Evolutionary conservation across 2,888 invertebrate species (phyloP).

Genomic region (Rotaria magnacalcarata): DNA sequence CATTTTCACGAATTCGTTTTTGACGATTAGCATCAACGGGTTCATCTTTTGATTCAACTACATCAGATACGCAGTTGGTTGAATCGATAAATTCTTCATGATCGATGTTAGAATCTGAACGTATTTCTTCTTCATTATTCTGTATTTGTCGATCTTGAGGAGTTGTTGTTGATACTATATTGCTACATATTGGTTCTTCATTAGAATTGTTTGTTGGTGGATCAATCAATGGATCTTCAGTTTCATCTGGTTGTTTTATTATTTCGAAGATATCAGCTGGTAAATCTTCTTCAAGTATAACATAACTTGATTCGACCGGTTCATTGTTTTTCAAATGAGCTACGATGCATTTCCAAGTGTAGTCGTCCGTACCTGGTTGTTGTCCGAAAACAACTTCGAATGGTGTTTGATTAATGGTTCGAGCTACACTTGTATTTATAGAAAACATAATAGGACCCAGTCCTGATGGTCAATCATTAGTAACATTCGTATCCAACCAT

Average conservation of each 20-base stretch:
- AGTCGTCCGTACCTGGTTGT: background rate
- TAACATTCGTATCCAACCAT: background rate
- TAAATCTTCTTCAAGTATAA: background rate
- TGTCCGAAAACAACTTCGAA: no score
- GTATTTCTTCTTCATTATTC: background rate
- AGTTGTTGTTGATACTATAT: background rate
- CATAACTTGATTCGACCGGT: background rate
- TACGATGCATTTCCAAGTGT: background rate
- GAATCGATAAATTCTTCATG: background rate
- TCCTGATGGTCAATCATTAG: background rate
- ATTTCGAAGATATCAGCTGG: background rate
- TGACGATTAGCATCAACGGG: background rate
- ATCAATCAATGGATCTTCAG: background rate
- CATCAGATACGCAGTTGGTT: background rate
- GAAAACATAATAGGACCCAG: background rate
- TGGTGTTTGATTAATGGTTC: no score
- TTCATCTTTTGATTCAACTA: background rate
- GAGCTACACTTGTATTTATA: background rate
- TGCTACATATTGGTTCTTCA: background rate
- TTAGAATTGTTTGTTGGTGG: background rate
- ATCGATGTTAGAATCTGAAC: background rate
- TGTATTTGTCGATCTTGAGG: background rate
- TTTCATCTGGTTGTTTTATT: background rate
- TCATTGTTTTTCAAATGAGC: background rate
- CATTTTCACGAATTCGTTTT: background rate